Base-by-base conservation (phyloP, 2,113 vertebrate species). In the Mesocricetus auratus region DNA sequence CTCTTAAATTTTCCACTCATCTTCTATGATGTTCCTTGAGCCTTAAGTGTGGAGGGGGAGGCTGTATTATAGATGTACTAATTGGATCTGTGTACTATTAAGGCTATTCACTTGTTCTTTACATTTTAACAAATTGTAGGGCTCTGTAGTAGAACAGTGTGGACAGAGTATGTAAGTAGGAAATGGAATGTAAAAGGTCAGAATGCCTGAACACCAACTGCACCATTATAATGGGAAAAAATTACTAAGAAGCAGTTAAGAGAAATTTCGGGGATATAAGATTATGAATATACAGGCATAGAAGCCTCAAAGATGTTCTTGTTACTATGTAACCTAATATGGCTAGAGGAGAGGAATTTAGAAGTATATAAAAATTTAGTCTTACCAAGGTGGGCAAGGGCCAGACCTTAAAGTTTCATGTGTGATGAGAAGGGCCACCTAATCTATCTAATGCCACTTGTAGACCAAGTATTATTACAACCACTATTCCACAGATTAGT, bases 141-240 rank as follows among this genome's bases (percentile, higher is more conserved):
- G 53, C 31, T 53, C 29, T 53, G 6, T 60, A 60, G 56, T 56
- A 56, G 53, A 82, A 9, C 10, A 36, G 36, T 71, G 0, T 69
- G 53, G n/a, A 86, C 15, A 87, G 9, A 89, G 33, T 22, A 36
- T 36, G 2, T 64, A 42, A 36, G 5, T 24, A 53, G 3, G 31
- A 39, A 36, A 36, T 19, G n/a, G 26, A 50, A 87, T 33, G 24
- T 5, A 92, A 16, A 86, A 95, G 82, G 24, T 36, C n/a, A 89
- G 56, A 90, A 24, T 53, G 29, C 50, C 81, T 47, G 36, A 47
- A 31, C 22, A n/a, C 68, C 3, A 83, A 86, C 7, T n/a, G 36
- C 88, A 93, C 22, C 90, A 47, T 73, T 81, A 91, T 82, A 87
- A 91, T 77, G 29, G 11, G 74, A 29, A 64, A 74, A 85, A 87